Base-by-base conservation (phyloP, 2,113 vertebrate genomes). In the Cryptomyrus ogoouensis region DNA sequence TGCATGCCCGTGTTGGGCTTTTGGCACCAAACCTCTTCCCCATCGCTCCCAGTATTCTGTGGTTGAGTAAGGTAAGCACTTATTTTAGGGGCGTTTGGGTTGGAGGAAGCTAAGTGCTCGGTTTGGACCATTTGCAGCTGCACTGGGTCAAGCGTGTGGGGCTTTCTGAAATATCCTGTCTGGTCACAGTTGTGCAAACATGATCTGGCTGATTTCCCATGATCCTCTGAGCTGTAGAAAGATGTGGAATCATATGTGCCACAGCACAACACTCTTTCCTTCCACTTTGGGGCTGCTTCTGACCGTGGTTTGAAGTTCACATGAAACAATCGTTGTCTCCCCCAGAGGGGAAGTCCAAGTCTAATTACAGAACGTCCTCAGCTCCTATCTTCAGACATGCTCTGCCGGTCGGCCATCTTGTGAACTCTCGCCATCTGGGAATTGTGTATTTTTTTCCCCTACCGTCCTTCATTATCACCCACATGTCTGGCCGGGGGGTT, bases 281-380 rank as follows among this genome's bases (percentile, higher is more conserved):
- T 44, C 42, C 19, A 13, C 42, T 70, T 21, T n/a, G 3, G 21
- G 35, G 35, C 77, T n/a, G n/a, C 31, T 35, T 24, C 52, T 50
- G 31, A 56, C 77, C 53, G 2, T 46, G 24, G 49, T 77, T 90
- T 53, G 42, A 83, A 89, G 24, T 87, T 39, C n/a, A 86, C 83
- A 70, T 91, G 83, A 91, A 92, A 91, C 90, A 88, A 92, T 88
- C 39, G 53, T 88, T n/a, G 80, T n/a, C 77, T 88, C 83, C 47
- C 89, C 27, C 42, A 24, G 88, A 53, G 85, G 88, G 89, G 47
- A 44, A 62, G 89, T 91, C 83, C 90, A 80, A 91, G 85, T 89
- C 47, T 92, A 91, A 93, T 94, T 70, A 90, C 31, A 91, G 84
- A 89, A 92, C 90, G 74, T 91, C 86, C 47, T 90, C 85, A 86